A percentile compares a stretch with the other conserved stretches of the same genome.
phyloP scores from a whole-genome alignment of 2,797 vertebrate species.

The Brachyalestes nurse region DNA sequence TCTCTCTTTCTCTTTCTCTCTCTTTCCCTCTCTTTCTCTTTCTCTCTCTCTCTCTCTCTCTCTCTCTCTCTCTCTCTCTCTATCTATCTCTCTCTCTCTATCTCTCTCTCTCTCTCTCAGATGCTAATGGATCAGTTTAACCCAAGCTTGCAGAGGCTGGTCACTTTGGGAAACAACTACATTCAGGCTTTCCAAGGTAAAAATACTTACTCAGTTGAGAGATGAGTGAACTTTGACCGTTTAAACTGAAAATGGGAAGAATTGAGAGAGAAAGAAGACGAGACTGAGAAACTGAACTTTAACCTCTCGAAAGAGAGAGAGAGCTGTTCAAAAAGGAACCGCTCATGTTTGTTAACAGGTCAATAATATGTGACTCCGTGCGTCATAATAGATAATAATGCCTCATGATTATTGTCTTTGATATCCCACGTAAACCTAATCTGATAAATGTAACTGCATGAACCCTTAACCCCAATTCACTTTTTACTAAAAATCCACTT shows the following conservation, averaged over 20 bases:
- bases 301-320: slow-evolving; percentile 14
- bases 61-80: slow-evolving; percentile 20
- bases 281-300: slow-evolving; percentile 32
- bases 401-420: not conserved
- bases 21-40: not conserved
- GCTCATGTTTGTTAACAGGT: not conserved
- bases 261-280: not conserved
- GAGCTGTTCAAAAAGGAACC: slow-evolving; percentile 4
- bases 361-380: not conserved
- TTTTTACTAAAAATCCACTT: not conserved
- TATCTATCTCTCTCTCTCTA: slow-evolving; percentile 8
- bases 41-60: not conserved
- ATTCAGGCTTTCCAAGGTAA: slow-evolving; percentile 88
- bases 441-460: not conserved
- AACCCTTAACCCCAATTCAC: not conserved
- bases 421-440: not conserved
- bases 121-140: slow-evolving; percentile 92
- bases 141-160: slow-evolving; percentile 89
- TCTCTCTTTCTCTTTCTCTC: slow-evolving; percentile 16
- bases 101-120: slow-evolving; percentile 70
- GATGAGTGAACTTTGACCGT: not conserved
- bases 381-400: slow-evolving; percentile 15
- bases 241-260: not conserved
- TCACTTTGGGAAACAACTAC: slow-evolving; percentile 90
- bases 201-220: not conserved